A percentile compares a stretch with the other conserved stretches of the same genome.
These are phyloP conservation scores for Lepisosteus oculatus DNA, from an alignment of 2,113 vertebrate genomes.

Conservation along the genomic window DNA sequence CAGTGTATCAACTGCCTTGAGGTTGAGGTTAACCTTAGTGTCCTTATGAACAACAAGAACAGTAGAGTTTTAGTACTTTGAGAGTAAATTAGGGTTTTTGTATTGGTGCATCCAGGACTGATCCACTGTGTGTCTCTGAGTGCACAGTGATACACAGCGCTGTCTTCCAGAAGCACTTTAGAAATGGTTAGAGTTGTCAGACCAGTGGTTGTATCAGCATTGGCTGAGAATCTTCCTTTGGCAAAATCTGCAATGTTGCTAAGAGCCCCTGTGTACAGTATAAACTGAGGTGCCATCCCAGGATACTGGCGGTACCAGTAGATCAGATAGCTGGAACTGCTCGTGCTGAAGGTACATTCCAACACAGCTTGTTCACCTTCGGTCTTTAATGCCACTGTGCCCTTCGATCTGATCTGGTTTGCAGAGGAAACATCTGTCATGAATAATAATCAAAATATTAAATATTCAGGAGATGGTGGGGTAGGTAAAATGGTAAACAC, in stretches of 20 bases:
- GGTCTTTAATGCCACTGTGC: not conserved
- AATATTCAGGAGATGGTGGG: not conserved
- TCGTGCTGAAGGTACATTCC: not conserved
- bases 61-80: too few relatives aligned
- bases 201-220: not conserved
- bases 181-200: not conserved
- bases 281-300: not conserved
- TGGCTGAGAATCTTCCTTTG: not conserved
- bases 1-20: too few relatives aligned
- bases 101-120: not conserved
- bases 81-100: not conserved
- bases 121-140: not conserved
- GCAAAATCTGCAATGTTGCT: not conserved
- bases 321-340: not conserved
- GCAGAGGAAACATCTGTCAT: not conserved
- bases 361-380: not conserved
- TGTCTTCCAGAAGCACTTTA: not conserved
- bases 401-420: not conserved
- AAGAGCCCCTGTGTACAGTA: not conserved
- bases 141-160: not conserved
- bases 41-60: too few relatives aligned
- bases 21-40: too few relatives aligned
- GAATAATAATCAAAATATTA: not conserved
- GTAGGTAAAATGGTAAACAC: too few relatives aligned
- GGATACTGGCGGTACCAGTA: slow-evolving; percentile 3